Evolutionary conservation across 2,113 vertebrate species (phyloP).

Genomic region (Vulpes vulpes): DNA sequence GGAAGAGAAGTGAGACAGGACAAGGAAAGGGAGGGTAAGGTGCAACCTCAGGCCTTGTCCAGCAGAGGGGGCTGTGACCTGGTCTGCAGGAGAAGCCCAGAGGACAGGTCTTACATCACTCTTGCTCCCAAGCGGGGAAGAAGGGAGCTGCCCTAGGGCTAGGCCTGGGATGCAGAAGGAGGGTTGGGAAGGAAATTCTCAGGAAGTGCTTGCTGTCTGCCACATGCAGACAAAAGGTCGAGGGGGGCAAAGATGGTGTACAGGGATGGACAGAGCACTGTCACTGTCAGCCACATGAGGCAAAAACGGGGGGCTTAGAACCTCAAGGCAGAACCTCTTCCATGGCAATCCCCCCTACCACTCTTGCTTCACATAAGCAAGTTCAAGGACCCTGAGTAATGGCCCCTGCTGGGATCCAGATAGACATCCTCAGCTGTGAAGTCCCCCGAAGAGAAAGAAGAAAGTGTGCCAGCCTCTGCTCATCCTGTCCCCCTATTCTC

Average conservation of each 20-base stretch:
- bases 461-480: neutral
- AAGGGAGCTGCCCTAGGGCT: neutral
- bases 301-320: neutral
- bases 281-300: neutral
- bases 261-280: neutral
- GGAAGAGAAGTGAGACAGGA: neutral
- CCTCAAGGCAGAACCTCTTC: neutral
- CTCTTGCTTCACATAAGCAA: neutral
- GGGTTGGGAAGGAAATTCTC: neutral
- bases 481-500: neutral
- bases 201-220: neutral
- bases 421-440: neutral
- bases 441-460: neutral
- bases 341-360: no score
- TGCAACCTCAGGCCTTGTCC: neutral
- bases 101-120: accelerated
- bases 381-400: neutral
- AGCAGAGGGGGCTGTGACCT: neutral
- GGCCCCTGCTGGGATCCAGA: neutral
- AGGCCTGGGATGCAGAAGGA: neutral
- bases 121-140: neutral
- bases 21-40: neutral
- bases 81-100: neutral
- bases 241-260: neutral
- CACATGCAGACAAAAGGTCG: neutral